Base-by-base conservation (phyloP, 2,888 invertebrate genomes). In the Dicyrtomina minuta region DNA sequence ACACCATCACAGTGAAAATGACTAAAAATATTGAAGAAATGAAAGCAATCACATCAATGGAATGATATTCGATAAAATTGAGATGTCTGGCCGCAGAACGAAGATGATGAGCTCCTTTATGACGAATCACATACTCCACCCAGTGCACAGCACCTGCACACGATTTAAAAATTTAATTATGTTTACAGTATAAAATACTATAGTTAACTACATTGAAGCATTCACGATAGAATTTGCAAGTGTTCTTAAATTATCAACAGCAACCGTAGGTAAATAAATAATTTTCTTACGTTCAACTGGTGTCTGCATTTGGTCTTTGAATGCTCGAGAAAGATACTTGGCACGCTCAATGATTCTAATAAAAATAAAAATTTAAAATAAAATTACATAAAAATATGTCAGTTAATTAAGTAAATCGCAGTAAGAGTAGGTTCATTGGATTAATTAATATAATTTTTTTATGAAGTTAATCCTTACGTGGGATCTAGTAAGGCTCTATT, bases 91-190 rank as follows among this genome's bases (percentile, higher is more conserved):
- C 76, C 0, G 78, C 75, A 15, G 79, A 75, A 60, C 77, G 70
- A 8, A 80, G 72, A 56, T 79, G 77, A 10, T 53, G 64, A 6
- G 74, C 76, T 12, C 70, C 70, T 43, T 70, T 66, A 15, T 72
- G 83, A 81, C 80, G 85, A 85, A 80, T 82, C n/a, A 81, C 59
- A 39, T 74, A 72, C 24, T 74, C 74, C 2, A 44, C 62, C 72
- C 72, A 72, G 49, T 53, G 62, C 1, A 69, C 46, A 1, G 56
- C 68, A 13, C n/a, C n/a, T n/a, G n/a, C n/a, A n/a, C n/a, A n/a
- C n/a, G n/a, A n/a, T n/a, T n/a, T n/a, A n/a, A n/a, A n/a, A n/a
- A n/a, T n/a, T n/a, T n/a, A n/a, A n/a, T n/a, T n/a, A n/a, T n/a
- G n/a, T n/a, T n/a, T n/a, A n/a, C n/a, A n/a, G n/a, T n/a, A n/a